Evolutionary conservation across 1,140 invertebrate genomes (phyloP).

Genomic region (Gerris buenoi): DNA sequence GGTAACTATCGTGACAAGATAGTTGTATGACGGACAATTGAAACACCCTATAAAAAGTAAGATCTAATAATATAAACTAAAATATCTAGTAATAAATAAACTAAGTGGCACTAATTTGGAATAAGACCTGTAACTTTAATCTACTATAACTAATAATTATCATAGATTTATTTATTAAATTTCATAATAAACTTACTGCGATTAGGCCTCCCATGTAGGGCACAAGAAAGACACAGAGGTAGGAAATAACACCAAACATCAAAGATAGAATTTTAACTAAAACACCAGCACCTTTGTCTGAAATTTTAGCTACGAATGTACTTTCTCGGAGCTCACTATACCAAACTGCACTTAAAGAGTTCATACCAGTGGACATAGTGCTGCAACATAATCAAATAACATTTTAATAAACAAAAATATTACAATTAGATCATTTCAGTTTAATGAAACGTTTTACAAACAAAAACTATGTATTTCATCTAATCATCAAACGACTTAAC

Average conservation of each 20-base stretch:
- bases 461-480: not conserved
- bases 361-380: slow-evolving; percentile 80
- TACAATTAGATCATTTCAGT: not conserved
- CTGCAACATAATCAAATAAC: too few species aligned
- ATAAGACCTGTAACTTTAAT: too few species aligned
- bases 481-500: not conserved
- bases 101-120: too few species aligned
- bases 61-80: too few species aligned
- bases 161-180: too few species aligned
- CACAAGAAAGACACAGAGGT: slow-evolving; percentile 23
- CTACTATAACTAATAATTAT: too few species aligned
- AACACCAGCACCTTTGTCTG: slow-evolving; percentile 41
- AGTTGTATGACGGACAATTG: too few species aligned
- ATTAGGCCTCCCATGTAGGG: slow-evolving; percentile 25
- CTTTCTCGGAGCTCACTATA: slow-evolving; percentile 65
- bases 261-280: slow-evolving; percentile 54
- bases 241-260: slow-evolving; percentile 38
- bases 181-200: slow-evolving; percentile 20
- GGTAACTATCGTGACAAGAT: too few species aligned
- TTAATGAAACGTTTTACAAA: not conserved
- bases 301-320: slow-evolving; percentile 41
- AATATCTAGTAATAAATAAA: too few species aligned
- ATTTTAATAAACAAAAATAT: too few species aligned
- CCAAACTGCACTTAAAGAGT: slow-evolving; percentile 68
- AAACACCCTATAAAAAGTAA: too few species aligned